Conservation (phyloP, 2,797 vertebrate species). For the Tragelaphus eurycerus region DNA sequence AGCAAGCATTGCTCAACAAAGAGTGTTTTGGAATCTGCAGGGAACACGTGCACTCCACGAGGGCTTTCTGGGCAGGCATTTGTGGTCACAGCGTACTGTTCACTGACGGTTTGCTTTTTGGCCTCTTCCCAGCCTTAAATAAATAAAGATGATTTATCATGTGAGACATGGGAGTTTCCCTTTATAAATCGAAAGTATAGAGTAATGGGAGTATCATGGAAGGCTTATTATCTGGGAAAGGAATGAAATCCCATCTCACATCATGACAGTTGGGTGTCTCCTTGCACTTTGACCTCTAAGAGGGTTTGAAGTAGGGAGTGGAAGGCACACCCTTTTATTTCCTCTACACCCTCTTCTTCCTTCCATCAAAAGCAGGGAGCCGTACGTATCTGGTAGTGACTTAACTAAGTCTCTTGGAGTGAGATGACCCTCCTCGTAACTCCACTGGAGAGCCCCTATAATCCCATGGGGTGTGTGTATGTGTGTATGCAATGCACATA, state of each 20-base stretch:
- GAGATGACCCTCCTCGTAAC: neutral
- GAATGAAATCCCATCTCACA: neutral
- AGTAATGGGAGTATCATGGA: neutral
- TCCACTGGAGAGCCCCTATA: neutral
- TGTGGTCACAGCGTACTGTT: neutral
- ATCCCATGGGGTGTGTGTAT: fast-evolving
- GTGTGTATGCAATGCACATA: no score
- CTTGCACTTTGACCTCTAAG: neutral
- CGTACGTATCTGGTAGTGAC: neutral
- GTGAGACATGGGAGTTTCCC: neutral
- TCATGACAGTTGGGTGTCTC: neutral
- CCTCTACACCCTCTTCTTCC: neutral
- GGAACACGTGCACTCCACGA: neutral
- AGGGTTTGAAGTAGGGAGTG: neutral
- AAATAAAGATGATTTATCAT: slow-evolving; percentile 36
- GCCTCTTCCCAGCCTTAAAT: neutral
- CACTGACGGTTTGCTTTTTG: neutral
- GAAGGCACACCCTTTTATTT: neutral
- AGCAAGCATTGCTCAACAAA: neutral
- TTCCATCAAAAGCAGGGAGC: neutral
- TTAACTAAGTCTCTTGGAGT: neutral
- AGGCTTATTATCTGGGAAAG: neutral
- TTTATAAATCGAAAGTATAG: neutral
- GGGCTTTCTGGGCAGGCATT: neutral
- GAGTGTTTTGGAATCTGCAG: neutral